Percentiles rank a stretch among this genome's conserved stretches.
phyloP scores from a whole-genome alignment of 2,113 vertebrate genomes.

The Eulemur macaco region DNA sequence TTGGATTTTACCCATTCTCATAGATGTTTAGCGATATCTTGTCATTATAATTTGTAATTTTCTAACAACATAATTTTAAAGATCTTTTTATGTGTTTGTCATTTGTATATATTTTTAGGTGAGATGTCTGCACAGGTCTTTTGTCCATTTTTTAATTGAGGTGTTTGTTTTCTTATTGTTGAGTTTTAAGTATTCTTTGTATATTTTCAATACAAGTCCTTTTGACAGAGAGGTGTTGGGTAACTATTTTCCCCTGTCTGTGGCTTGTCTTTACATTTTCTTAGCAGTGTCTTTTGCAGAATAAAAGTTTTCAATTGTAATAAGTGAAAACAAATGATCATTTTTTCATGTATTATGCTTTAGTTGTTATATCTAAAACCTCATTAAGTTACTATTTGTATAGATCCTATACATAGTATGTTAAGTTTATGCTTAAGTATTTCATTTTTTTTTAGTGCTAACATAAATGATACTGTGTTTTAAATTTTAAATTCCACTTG shows the following conservation, averaged over 20 bases:
- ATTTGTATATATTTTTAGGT: too few species aligned
- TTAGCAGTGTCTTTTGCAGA: neutral
- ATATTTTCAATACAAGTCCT: neutral
- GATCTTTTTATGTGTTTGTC: neutral
- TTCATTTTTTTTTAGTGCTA: neutral
- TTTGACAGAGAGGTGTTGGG: neutral
- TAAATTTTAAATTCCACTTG: neutral
- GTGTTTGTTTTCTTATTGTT: neutral
- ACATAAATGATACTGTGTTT: neutral
- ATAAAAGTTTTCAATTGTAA: neutral
- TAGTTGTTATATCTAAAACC: neutral
- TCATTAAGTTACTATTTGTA: neutral
- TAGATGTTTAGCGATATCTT: neutral
- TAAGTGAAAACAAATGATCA: neutral
- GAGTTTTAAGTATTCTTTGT: neutral
- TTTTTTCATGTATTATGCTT: neutral
- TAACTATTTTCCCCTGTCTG: neutral
- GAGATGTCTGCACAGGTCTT: too few species aligned
- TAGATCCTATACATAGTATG: neutral
- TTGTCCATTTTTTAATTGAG: neutral
- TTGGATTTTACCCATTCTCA: neutral
- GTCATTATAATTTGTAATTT: neutral
- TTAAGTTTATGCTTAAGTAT: neutral
- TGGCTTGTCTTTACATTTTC: neutral
- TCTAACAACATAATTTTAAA: too few species aligned